Conservation (phyloP, 1,140 invertebrate genomes). For the Chironomus striatipennis region DNA sequence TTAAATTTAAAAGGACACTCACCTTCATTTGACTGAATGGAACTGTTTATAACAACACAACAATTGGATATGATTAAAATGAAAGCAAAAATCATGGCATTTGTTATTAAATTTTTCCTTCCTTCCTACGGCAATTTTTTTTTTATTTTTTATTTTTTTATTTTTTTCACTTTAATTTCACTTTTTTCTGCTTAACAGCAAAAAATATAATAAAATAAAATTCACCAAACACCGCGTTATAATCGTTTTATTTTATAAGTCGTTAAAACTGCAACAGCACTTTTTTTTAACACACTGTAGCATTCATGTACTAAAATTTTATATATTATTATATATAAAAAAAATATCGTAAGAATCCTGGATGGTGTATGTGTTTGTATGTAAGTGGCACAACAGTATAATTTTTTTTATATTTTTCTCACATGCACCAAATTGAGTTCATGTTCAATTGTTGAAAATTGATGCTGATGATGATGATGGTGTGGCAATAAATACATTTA, state of each 20-base stretch:
- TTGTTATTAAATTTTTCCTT: slow-evolving; percentile 16
- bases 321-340: too few species aligned
- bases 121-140: neutral
- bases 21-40: slow-evolving; percentile 20
- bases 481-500: too few species aligned
- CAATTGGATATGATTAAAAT: slow-evolving; percentile 21
- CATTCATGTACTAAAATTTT: too few species aligned
- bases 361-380: too few species aligned
- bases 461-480: neutral
- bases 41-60: slow-evolving; percentile 9
- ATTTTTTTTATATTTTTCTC: neutral
- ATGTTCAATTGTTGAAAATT: neutral
- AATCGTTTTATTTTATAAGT: slow-evolving; percentile 14
- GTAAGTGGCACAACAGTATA: too few species aligned
- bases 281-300: too few species aligned
- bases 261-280: neutral
- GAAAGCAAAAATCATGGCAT: slow-evolving; percentile 21
- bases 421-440: neutral
- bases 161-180: neutral
- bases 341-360: too few species aligned
- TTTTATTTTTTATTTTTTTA: neutral
- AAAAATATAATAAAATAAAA: too few species aligned
- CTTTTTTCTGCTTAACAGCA: too few species aligned
- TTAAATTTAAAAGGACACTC: neutral
- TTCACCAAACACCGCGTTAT: too few species aligned